Evolutionary conservation across 2,797 vertebrate genomes (phyloP), one percentile per base, ranked within the genome.

Genomic region (Moxostoma hubbsi): DNA sequence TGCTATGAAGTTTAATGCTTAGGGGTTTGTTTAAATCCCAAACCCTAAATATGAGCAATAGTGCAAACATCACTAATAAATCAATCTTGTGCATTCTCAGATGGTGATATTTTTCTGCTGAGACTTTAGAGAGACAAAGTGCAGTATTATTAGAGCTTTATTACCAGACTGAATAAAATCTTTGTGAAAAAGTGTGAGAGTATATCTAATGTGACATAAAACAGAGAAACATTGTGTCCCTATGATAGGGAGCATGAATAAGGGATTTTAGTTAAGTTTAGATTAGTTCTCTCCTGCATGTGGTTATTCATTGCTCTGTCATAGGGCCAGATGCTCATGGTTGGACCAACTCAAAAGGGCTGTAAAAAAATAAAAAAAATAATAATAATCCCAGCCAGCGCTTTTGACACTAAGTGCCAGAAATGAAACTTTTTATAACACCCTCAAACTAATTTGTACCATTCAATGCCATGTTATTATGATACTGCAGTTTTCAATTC

Each of bases 131-230:
- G 24, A 24, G 24, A 24, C 24, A 24, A 24, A 24, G 24, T 24
- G 24, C 1, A 24, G 24, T 24, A 24, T 24, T 24, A 24, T 24
- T 3, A 24, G 24, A 24, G 24, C 24, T 24, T 66, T 13, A 66
- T 66, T 57, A 57, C 57, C 53, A 57, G 18, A 7, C 46, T 9
- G 54, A 73, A 67, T 73, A 51, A 15, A 61, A 74, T 45, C 24
- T 63, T 10, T 16, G 47, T 73, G 6, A 15, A 50, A 50, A 49
- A 64, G 66, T 64, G 45, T 55, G 59, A 73, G 79, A 70, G 66
- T 79, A 73, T 82, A 85, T 88, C 76, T 81, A 85, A 79, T 77
- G 84, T 81, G 81, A 84, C 81, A 78, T 82, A 83, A 85, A 86
- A 65, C 64, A 9, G 75, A 76, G 84, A 24, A 24, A 87, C 87